Evolutionary conservation across 2,113 vertebrate species (phyloP), one percentile per base, ranked within the genome.

Genomic region (Himantopus leucocephalus): DNA sequence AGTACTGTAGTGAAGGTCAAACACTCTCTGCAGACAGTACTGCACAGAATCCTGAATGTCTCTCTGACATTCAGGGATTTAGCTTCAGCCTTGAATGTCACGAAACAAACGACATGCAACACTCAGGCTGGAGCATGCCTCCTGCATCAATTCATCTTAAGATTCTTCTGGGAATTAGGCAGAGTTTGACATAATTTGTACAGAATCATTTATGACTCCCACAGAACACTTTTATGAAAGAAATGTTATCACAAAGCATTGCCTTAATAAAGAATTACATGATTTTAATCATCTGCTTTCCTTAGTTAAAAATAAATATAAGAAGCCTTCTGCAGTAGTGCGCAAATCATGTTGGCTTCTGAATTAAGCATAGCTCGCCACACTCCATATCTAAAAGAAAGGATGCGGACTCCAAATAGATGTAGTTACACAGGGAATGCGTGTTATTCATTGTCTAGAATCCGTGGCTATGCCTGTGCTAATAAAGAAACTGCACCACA

Each of bases 51-150:
- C 80, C 64, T 90, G 94, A 96, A 95, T 92, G 84, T 95, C 91
- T 92, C 62, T 67, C 77, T 96, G 92, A 95, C 92, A 94, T 96
- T 97, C 95, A 90, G 66, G 45, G 91, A n/a, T 94, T 95, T 62
- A 79, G 55, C 74, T 91, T 70, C 72, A 94, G 76, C 55, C 12
- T 41, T 85, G 94, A 97, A 94, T 97, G 90, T 93, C 93, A 96
- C 3, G 0, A 92, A 97, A 93, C 74, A 95, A 91, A 88, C 0
- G 14, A 83, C 81, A 75, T 85, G 63, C 62, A 89, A 64, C 41
- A 45, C 48, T 94, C 37, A 67, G 55, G 45, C 76, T 95, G 83
- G 62, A 83, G 60, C 70, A 75, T 59, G 39, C 37, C 58, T 85
- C 75, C 58, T 94, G 58, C 66, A 94, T 90, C 74, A 84, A 64